These are phyloP conservation scores for Xylocopa sonorina DNA, from an alignment of 1,140 invertebrate genomes.

Conservation along the genomic window DNA sequence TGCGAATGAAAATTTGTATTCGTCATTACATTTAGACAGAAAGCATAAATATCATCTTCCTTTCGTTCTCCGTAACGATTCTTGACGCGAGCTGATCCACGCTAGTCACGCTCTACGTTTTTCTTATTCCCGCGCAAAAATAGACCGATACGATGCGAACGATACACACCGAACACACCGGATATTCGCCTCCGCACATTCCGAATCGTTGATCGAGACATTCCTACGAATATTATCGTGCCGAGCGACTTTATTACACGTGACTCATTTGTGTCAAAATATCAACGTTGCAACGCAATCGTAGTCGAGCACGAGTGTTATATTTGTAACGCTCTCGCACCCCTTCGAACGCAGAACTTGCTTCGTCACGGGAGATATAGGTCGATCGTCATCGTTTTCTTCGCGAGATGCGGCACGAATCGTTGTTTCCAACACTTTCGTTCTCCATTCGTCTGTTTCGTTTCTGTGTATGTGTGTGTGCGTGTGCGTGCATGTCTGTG, in stretches of 20 bases:
- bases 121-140: constrained; percentile 32
- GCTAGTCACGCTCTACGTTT: background rate
- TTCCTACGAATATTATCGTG: background rate
- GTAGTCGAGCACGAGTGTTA: no score
- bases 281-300: no score
- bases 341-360: no score
- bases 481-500: no score
- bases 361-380: no score
- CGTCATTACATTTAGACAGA: background rate
- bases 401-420: no score
- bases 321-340: no score
- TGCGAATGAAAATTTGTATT: background rate
- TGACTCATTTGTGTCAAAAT: background rate
- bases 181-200: constrained; percentile 50
- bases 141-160: constrained; percentile 35
- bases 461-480: no score
- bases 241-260: background rate
- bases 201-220: constrained; percentile 4
- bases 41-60: background rate
- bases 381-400: no score
- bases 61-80: background rate
- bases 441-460: no score
- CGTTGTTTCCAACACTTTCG: no score
- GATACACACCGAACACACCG: constrained; percentile 27
- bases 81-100: background rate